Conservation (phyloP, 2,797 vertebrate genomes). For the Darevskia mixta region DNA sequence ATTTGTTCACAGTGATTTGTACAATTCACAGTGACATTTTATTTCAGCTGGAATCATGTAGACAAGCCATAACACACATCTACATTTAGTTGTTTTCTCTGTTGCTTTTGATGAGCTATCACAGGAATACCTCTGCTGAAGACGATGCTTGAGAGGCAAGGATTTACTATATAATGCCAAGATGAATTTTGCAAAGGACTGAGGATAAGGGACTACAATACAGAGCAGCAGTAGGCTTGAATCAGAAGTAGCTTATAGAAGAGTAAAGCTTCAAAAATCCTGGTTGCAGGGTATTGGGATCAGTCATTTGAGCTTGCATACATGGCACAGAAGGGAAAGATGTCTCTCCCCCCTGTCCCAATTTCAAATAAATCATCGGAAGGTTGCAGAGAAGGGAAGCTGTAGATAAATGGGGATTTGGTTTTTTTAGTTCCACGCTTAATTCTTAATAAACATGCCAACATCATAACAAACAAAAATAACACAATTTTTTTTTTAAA, state of each 20-base stretch:
- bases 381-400: conserved; percentile 7
- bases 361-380: conserved; percentile 37
- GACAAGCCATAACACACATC: conserved; percentile 71
- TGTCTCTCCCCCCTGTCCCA: conserved; percentile 5
- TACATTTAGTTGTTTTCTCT: conserved; percentile 56
- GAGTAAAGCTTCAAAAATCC: conserved; percentile 2
- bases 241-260: conserved; percentile 47
- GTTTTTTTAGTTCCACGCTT: conserved; percentile 32
- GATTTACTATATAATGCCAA: conserved; percentile 57
- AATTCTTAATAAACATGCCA: background rate
- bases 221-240: conserved; percentile 39
- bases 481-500: background rate
- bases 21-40: conserved; percentile 78
- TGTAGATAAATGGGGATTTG: background rate
- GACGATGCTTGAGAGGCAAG: conserved; percentile 49
- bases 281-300: conserved; percentile 40
- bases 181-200: conserved; percentile 51
- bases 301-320: conserved; percentile 30
- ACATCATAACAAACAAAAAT: background rate
- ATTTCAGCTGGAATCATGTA: conserved; percentile 73
- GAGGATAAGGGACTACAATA: conserved; percentile 61
- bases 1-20: conserved; percentile 79
- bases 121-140: conserved; percentile 55
- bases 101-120: conserved; percentile 63
- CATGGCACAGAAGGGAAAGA: background rate